Percentiles rank a stretch among this genome's conserved stretches.
phyloP scores from a whole-genome alignment of 1,140 invertebrate genomes.

The Dendroctonus valens region DNA sequence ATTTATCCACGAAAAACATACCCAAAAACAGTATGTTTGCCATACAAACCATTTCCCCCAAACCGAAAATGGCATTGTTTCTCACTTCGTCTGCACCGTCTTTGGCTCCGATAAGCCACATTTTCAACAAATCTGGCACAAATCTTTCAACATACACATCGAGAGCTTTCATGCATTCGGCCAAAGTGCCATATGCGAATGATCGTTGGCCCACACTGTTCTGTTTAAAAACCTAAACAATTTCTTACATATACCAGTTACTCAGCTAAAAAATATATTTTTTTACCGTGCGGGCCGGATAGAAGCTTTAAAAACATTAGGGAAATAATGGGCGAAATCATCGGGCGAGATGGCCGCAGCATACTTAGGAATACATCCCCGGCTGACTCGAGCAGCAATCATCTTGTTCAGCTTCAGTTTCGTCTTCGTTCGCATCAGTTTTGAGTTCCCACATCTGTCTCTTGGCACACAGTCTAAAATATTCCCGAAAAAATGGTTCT shows the following conservation, averaged over 20 bases:
- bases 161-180: constrained; percentile 68
- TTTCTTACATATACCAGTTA: too few species aligned
- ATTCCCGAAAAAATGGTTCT: background rate
- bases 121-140: constrained; percentile 60
- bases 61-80: constrained; percentile 74
- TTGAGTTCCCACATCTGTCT: constrained; percentile 54
- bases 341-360: constrained; percentile 64
- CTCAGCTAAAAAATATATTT: too few species aligned
- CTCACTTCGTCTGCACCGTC: constrained; percentile 70
- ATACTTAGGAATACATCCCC: constrained; percentile 73
- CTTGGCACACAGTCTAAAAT: constrained; percentile 64
- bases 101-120: constrained; percentile 60
- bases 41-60: constrained; percentile 71
- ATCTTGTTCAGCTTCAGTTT: constrained; percentile 71
- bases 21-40: constrained; percentile 53
- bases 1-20: background rate
- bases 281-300: constrained; percentile 55
- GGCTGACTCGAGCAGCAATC: constrained; percentile 72
- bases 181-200: constrained; percentile 70
- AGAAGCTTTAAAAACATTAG: constrained; percentile 62
- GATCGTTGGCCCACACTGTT: constrained; percentile 64
- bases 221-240: constrained; percentile 57
- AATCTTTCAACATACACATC: constrained; percentile 58
- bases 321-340: constrained; percentile 67
- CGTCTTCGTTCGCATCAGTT: constrained; percentile 56